These are phyloP conservation scores for Craseonycteris thonglongyai DNA, from an alignment of 2,113 vertebrate species.

Conservation along the genomic window DNA sequence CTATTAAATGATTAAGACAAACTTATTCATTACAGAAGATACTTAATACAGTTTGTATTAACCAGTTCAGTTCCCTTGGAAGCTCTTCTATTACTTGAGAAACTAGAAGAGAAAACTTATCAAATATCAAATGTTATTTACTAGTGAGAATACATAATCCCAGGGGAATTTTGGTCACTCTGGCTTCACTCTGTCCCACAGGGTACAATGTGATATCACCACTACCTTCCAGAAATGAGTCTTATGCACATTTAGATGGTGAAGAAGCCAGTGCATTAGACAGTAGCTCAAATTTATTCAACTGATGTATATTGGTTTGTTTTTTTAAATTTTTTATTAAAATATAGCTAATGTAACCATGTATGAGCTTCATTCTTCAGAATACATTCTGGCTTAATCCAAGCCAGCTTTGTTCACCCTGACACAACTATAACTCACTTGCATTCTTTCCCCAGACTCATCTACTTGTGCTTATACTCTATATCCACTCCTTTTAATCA, in stretches of 20 bases:
- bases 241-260: background rate
- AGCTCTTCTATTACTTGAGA: slow-evolving; percentile 33
- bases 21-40: background rate
- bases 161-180: background rate
- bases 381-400: too few species aligned
- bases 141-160: background rate
- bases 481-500: too few species aligned
- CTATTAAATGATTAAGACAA: background rate
- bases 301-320: background rate
- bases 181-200: background rate
- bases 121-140: slow-evolving; percentile 37
- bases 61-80: background rate
- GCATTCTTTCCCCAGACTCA: too few species aligned
- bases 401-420: too few species aligned
- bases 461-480: too few species aligned
- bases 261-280: background rate
- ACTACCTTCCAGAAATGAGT: background rate
- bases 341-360: too few species aligned
- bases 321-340: too few species aligned
- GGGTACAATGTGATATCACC: background rate
- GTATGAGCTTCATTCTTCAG: too few species aligned
- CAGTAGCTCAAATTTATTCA: background rate
- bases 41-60: background rate
- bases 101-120: background rate
- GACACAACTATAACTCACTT: too few species aligned